These are phyloP conservation scores for Hafferia zeledoni DNA, from an alignment of 2,797 vertebrate species.

Conservation along the genomic window DNA sequence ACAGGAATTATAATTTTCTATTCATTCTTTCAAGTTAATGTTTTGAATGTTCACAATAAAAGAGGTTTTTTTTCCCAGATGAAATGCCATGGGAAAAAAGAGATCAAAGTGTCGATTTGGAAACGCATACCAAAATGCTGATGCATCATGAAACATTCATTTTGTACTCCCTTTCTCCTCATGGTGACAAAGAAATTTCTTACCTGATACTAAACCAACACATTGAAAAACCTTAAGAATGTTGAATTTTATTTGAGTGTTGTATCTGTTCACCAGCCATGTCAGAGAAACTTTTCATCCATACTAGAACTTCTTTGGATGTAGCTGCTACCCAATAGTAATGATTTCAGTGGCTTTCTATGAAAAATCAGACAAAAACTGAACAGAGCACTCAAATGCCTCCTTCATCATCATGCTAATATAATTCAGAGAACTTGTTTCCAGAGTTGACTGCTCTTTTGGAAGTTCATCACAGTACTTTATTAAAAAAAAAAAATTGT, in stretches of 20 bases:
- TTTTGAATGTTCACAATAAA: background rate
- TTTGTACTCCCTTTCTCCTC: background rate
- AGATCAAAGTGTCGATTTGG: background rate
- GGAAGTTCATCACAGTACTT: background rate
- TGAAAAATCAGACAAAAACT: background rate
- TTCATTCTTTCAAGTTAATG: background rate
- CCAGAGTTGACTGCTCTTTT: background rate
- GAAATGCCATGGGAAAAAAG: background rate
- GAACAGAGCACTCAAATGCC: background rate
- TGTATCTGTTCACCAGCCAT: background rate
- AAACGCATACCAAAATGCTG: background rate
- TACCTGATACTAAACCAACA: background rate
- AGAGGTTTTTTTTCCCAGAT: background rate
- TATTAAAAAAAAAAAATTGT: background rate
- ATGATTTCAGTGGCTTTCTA: background rate
- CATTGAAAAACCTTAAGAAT: background rate
- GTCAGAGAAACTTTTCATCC: background rate
- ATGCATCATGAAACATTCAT: background rate
- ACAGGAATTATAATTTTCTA: background rate
- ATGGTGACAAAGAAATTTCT: background rate
- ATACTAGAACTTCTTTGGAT: background rate
- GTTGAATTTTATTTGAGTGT: background rate
- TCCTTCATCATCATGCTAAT: background rate
- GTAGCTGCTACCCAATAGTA: background rate
- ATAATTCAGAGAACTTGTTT: background rate